Base-by-base conservation (phyloP, 2,888 invertebrate species). In the Agrochola circellaris region DNA sequence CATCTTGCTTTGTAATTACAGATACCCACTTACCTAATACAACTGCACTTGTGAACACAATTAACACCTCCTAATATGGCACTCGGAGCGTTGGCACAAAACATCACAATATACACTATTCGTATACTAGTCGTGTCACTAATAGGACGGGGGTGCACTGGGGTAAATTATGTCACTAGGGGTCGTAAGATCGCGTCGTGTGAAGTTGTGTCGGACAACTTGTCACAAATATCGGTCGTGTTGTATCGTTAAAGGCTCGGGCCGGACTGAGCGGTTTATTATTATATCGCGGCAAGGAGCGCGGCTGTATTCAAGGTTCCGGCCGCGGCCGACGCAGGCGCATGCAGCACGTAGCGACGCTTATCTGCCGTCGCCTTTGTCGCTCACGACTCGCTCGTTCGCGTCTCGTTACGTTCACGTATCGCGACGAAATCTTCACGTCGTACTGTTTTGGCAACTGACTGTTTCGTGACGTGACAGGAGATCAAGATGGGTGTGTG, bases 251-350 rank as follows among this genome's bases (percentile, higher is more conserved):
- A 95, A 93, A 95, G 95, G 95, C 92, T 94, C 91, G 91, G 89
- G 93, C 93, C 95, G 94, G 91, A 96, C 96, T 96, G 96, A 95
- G 94, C 94, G 91, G 93, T 93, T 95, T 95, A 94, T 96, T 95
- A 95, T 95, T 95, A 93, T 95, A 94, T 92, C 91, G 95, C 93
- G 94, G 94, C 94, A 95, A 95, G 95, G 95, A 95, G 95, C 93
- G 93, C 92, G 92, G 92, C 89, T 92, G 93, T 91, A 92, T 91
- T 95, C 96, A 96, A 96, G 96, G 96, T 95, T 95, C 92, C 89
- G 89, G 93, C 93, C 93, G 94, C 93, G 92, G 93, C 89, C 90
- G 56, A 77, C 85, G 78, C 66, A 73, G 48, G 90, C 93, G 90
- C 93, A 84, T 83, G 87, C 85, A 84, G 88, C 93, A 94, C 95